phyloP scores from a whole-genome alignment of 2,797 vertebrate genomes.

The Ctenochaetus hawaiiensis region DNA sequence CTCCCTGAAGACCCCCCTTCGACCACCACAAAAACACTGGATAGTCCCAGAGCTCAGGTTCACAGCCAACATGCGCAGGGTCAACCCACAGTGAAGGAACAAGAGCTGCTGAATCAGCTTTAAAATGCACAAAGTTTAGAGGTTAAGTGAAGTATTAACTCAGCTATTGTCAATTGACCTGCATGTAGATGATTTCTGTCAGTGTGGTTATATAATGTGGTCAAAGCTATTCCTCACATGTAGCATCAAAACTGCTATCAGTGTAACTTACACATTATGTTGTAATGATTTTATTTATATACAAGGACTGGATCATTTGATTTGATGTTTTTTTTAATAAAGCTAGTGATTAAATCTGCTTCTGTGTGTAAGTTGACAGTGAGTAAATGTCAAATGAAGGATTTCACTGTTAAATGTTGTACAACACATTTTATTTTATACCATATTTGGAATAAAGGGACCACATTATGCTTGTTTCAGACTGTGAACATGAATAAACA shows the following conservation, averaged over 20 bases:
- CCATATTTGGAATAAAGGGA: constrained; percentile 21
- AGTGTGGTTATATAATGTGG: background rate
- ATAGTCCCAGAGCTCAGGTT: constrained; percentile 60
- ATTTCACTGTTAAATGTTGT: constrained; percentile 7
- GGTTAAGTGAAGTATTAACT: constrained; percentile 51
- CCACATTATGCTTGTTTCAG: constrained; percentile 4
- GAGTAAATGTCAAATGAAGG: constrained; percentile 1
- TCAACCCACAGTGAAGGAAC: constrained; percentile 47
- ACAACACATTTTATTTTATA: constrained; percentile 28
- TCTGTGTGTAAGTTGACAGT: background rate
- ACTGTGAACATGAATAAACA: constrained; percentile 15
- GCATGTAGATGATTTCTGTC: background rate
- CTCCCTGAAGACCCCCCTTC: constrained; percentile 29
- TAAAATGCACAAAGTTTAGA: constrained; percentile 44
- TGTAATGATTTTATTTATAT: background rate
- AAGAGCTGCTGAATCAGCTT: constrained; percentile 34
- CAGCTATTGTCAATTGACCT: constrained; percentile 30
- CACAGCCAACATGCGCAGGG: constrained; percentile 31
- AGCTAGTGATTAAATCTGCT: constrained; percentile 2
- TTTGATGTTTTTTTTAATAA: background rate
- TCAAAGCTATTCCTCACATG: background rate
- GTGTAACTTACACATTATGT: background rate
- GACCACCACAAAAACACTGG: constrained; percentile 42
- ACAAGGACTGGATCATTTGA: background rate
- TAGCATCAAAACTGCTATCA: background rate